Conservation (phyloP, 2,888 invertebrate genomes). For the Drosophila nr. perissopoda region DNA sequence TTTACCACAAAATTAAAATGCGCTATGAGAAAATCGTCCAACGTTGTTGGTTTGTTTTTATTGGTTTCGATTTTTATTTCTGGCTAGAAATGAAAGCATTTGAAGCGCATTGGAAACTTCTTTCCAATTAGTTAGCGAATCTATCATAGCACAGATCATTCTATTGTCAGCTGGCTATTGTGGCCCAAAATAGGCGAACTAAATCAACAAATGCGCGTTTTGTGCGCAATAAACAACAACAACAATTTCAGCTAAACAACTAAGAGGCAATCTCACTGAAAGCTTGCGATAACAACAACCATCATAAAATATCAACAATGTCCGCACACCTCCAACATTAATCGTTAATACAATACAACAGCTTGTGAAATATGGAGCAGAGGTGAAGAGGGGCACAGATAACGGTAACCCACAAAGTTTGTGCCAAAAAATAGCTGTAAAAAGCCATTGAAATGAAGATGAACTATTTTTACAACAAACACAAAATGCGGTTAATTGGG, state of each 20-base stretch:
- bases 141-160: constrained; percentile 24
- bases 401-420: constrained; percentile 39
- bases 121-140: constrained; percentile 43
- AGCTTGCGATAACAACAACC: constrained; percentile 36
- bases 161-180: constrained; percentile 53
- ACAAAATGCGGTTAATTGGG: constrained; percentile 41
- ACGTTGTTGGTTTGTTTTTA: constrained; percentile 8
- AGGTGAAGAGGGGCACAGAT: constrained; percentile 6
- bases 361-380: constrained; percentile 20
- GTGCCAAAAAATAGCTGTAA: constrained; percentile 29
- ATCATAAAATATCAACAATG: constrained; percentile 30
- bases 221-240: constrained; percentile 46
- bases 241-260: constrained; percentile 34
- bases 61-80: constrained; percentile 24
- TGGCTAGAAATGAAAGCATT: constrained; percentile 38
- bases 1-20: not conserved
- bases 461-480: constrained; percentile 24
- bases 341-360: constrained; percentile 50
- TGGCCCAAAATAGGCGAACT: constrained; percentile 42
- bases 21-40: constrained; percentile 7
- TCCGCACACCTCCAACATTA: constrained; percentile 38
- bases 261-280: constrained; percentile 38
- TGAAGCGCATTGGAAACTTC: constrained; percentile 17
- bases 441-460: constrained; percentile 43
- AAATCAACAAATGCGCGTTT: constrained; percentile 52